Evolutionary conservation across 2,888 invertebrate genomes (phyloP).

Genomic region (Diogma glabrata): DNA sequence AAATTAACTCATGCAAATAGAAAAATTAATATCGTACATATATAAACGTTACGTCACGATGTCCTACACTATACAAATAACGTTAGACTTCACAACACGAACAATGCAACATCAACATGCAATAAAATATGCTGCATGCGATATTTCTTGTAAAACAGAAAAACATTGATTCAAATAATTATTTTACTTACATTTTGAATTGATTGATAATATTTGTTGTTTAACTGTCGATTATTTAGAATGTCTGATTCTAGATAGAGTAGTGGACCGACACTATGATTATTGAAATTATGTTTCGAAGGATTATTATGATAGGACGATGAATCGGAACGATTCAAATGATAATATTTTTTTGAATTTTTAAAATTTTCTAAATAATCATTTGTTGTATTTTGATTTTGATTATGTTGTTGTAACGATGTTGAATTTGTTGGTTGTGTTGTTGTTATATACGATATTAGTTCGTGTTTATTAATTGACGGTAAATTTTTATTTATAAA

Average conservation of each 20-base stretch:
- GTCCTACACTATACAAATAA: neutral
- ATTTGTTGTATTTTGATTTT: neutral
- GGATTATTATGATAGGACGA: slow-evolving; percentile 3
- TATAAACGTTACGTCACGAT: neutral
- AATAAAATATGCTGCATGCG: neutral
- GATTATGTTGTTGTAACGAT: neutral
- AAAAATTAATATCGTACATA: neutral
- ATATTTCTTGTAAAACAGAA: neutral
- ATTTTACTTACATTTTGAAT: slow-evolving; percentile 14
- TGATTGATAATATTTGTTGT: slow-evolving; percentile 12
- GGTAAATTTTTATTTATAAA: slow-evolving; percentile 1
- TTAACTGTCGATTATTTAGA: slow-evolving; percentile 1
- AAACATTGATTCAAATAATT: neutral
- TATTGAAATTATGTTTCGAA: slow-evolving; percentile 6
- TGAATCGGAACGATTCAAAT: neutral
- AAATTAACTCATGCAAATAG: no score
- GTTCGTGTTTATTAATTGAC: neutral
- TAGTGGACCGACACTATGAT: slow-evolving; percentile 16
- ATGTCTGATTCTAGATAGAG: slow-evolving; percentile 15
- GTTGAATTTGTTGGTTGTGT: neutral
- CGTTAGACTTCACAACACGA: no score
- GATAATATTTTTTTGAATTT: slow-evolving; percentile 13
- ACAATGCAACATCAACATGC: neutral
- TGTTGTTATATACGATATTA: neutral
- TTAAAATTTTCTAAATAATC: slow-evolving; percentile 15